Conservation (phyloP, 2,888 invertebrate genomes). For the Seira ritae region DNA sequence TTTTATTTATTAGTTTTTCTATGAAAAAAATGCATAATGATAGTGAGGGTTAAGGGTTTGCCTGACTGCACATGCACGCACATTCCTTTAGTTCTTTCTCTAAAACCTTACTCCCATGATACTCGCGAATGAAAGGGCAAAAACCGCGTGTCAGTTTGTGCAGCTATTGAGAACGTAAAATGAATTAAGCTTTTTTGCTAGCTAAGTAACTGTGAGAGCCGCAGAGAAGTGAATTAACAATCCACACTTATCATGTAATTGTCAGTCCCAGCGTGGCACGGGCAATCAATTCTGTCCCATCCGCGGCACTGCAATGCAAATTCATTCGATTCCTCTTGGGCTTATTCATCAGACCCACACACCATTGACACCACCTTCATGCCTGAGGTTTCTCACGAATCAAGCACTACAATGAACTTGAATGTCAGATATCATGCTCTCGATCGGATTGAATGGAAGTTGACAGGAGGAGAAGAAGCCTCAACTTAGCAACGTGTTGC, state of each 20-base stretch:
- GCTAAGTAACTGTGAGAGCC: background rate
- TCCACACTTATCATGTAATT: background rate
- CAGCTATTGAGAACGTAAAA: background rate
- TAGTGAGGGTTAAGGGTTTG: background rate
- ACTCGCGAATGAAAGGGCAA: background rate
- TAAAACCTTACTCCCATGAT: background rate
- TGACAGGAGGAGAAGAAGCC: too few species aligned
- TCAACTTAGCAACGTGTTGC: too few species aligned
- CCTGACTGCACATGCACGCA: constrained; percentile 7
- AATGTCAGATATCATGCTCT: background rate
- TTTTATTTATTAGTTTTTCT: background rate
- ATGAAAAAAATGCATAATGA: background rate
- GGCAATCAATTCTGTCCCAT: constrained; percentile 10
- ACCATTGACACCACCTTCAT: too few species aligned
- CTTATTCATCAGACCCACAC: too few species aligned
- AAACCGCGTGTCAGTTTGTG: constrained; percentile 12
- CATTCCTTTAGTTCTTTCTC: background rate
- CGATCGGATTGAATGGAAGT: too few species aligned
- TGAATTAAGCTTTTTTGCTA: background rate
- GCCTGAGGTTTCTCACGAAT: too few species aligned
- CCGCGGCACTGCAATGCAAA: background rate
- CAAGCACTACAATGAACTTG: background rate
- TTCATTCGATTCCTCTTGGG: too few species aligned
- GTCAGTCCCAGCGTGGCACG: background rate
- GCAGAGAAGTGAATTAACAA: background rate